phyloP scores from a whole-genome alignment of 37 sponge, comb jelly and placozoan species.

The Chondrosia reniformis region DNA sequence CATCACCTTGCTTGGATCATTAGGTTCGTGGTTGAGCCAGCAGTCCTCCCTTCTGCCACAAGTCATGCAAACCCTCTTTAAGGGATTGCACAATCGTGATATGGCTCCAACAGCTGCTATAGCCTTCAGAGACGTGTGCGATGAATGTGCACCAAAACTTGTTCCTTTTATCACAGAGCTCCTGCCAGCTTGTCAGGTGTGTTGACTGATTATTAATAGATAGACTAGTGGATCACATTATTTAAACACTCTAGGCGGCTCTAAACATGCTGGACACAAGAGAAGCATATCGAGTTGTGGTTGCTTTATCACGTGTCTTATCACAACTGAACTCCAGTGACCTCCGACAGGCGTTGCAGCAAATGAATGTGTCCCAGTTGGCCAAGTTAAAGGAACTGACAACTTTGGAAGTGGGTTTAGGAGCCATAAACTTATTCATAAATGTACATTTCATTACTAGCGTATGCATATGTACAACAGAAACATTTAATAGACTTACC shows the following conservation, averaged over 20 bases:
- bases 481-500: no score
- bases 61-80: slow-evolving; percentile 49
- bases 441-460: no score
- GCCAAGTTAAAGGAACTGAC: slow-evolving; percentile 27
- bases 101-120: slow-evolving; percentile 53
- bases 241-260: slow-evolving; percentile 5
- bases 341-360: neutral
- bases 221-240: no score
- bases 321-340: slow-evolving; percentile 34
- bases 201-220: no score
- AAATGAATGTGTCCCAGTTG: neutral
- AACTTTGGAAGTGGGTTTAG: neutral
- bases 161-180: slow-evolving; percentile 25
- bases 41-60: slow-evolving; percentile 38
- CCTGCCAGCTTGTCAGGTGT: slow-evolving; percentile 46
- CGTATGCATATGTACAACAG: no score
- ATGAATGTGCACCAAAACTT: slow-evolving; percentile 49
- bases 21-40: slow-evolving; percentile 50
- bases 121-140: slow-evolving; percentile 66
- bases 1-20: slow-evolving; percentile 48
- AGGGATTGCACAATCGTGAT: slow-evolving; percentile 20
- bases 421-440: neutral
- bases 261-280: slow-evolving; percentile 20
- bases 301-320: slow-evolving; percentile 58
- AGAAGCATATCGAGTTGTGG: slow-evolving; percentile 41